A percentile compares a stretch with the other conserved stretches of the same genome.
phyloP scores from a whole-genome alignment of 2,888 invertebrate genomes.

The Lissocephala sabroskyi region DNA sequence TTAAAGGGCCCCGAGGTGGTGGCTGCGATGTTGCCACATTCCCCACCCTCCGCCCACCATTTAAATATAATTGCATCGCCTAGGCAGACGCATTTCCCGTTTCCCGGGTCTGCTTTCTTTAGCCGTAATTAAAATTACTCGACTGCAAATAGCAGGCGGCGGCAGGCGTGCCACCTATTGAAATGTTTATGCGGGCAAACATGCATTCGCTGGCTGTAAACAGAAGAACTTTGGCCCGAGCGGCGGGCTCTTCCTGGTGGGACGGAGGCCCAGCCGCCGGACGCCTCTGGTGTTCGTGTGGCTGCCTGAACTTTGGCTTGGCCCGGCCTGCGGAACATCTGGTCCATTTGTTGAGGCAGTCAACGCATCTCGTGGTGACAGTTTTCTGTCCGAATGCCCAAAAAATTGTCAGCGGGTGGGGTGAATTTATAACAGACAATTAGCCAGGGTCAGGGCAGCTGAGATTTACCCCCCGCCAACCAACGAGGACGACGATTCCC shows the following conservation, averaged over 20 bases:
- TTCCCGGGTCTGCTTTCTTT: conserved; percentile 41
- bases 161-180: neutral
- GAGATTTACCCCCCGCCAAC: too few relatives aligned
- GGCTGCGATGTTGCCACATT: too few relatives aligned
- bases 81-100: conserved; percentile 20
- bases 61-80: conserved; percentile 20
- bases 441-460: too few relatives aligned
- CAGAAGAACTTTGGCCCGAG: conserved; percentile 17
- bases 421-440: too few relatives aligned
- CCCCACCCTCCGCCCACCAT: too few relatives aligned
- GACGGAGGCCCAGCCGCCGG: too few relatives aligned
- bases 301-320: conserved; percentile 25
- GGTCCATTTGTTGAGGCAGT: conserved; percentile 16
- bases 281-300: neutral
- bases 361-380: too few relatives aligned
- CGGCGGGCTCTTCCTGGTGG: conserved; percentile 24
- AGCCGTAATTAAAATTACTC: conserved; percentile 65
- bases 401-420: neutral
- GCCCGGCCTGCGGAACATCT: conserved; percentile 25
- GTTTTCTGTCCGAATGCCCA: conserved; percentile 50
- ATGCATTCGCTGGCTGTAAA: conserved; percentile 46
- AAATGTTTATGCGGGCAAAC: neutral
- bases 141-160: conserved; percentile 29
- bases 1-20: too few relatives aligned
- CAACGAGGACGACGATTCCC: too few relatives aligned